Percentiles rank a stretch among this genome's conserved stretches.
Conservation (phyloP, 1,140 invertebrate genomes). For the Lepidurus couesii region DNA sequence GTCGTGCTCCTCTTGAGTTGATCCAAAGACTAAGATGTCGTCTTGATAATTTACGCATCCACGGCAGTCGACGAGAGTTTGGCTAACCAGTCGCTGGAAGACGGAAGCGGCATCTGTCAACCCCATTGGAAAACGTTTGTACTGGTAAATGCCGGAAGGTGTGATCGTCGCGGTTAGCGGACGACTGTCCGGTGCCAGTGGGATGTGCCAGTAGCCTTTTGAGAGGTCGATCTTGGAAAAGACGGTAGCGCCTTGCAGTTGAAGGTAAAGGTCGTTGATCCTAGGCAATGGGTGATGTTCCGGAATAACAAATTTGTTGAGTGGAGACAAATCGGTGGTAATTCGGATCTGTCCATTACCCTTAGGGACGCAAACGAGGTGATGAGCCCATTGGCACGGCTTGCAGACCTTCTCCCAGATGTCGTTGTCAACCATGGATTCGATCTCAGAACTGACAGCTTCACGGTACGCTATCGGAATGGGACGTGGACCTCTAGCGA, state of each 20-base stretch:
- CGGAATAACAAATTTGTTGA: neutral
- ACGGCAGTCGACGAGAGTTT: neutral
- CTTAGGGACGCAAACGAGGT: neutral
- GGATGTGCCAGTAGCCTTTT: slow-evolving; percentile 14
- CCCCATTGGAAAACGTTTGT: neutral
- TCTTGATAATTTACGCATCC: slow-evolving; percentile 31
- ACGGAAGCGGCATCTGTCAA: neutral
- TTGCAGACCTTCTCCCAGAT: too few relatives aligned
- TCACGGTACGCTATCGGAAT: too few relatives aligned
- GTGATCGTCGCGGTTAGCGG: neutral
- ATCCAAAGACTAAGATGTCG: slow-evolving; percentile 40
- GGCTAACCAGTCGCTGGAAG: neutral
- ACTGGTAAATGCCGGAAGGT: neutral
- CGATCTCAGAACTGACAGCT: neutral
- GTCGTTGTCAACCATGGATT: too few relatives aligned
- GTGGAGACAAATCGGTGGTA: neutral
- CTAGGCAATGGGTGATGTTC: neutral
- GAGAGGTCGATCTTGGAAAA: slow-evolving; percentile 16
- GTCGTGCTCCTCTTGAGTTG: slow-evolving; percentile 37
- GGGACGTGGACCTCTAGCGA: too few relatives aligned
- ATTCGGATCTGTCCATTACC: neutral
- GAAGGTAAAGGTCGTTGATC: neutral
- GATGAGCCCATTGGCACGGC: too few relatives aligned
- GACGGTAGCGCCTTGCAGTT: neutral
- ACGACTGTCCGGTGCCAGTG: neutral